Evolutionary conservation across 2,113 vertebrate genomes (phyloP).

Genomic region (Gasterosteus aculeatus): DNA sequence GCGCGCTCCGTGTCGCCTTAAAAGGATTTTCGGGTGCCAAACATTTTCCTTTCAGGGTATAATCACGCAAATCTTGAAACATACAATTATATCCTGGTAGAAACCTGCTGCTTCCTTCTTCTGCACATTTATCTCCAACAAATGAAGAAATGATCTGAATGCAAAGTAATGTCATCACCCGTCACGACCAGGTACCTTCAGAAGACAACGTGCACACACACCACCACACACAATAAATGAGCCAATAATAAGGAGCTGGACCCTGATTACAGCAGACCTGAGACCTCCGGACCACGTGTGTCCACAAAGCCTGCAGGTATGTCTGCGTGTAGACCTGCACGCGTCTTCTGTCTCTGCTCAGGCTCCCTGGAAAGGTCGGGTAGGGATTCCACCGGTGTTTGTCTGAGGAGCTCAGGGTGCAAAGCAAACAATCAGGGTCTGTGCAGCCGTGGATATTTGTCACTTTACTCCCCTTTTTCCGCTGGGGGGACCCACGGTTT

Average conservation of each 20-base stretch:
- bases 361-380: not conserved
- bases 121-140: not conserved
- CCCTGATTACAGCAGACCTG: not conserved
- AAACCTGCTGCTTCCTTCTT: not conserved
- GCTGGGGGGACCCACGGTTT: not conserved
- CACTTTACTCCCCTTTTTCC: not conserved
- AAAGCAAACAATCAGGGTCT: not conserved
- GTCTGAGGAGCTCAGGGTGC: not conserved
- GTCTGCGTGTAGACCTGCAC: not conserved
- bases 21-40: not conserved
- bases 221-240: not conserved
- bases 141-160: not conserved
- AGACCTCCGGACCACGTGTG: not conserved
- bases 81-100: not conserved
- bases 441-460: not conserved
- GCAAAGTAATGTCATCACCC: not conserved
- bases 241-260: not conserved
- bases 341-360: not conserved
- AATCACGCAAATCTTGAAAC: not conserved
- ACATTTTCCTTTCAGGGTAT: not conserved
- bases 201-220: not conserved
- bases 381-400: not conserved
- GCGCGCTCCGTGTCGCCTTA: not conserved
- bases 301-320: not conserved
- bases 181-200: too few species aligned